These are phyloP conservation scores for Diabrotica virgifera DNA, from an alignment of 1,140 invertebrate species.

Conservation along the genomic window DNA sequence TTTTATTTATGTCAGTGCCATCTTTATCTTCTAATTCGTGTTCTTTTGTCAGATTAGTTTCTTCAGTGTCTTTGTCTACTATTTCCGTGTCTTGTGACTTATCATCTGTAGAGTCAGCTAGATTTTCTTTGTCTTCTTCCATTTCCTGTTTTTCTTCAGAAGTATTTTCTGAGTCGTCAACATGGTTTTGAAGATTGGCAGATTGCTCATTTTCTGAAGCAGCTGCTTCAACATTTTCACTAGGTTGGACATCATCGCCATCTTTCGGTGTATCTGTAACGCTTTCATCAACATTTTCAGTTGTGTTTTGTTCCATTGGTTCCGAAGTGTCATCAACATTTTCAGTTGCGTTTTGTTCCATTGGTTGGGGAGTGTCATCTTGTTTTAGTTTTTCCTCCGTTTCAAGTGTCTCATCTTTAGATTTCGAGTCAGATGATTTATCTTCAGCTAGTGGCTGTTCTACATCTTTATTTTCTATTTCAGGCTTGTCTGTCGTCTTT, in stretches of 20 bases:
- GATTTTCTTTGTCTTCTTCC: neutral
- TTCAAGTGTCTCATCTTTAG: too few species aligned
- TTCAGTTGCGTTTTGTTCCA: constrained; percentile 14
- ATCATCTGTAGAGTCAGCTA: neutral
- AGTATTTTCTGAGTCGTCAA: too few species aligned
- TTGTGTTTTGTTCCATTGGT: too few species aligned
- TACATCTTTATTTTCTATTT: constrained; percentile 7
- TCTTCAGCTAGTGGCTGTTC: neutral
- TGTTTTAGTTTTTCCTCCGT: too few species aligned
- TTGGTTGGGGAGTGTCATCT: too few species aligned
- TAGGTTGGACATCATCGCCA: neutral
- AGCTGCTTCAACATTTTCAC: neutral
- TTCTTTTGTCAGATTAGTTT: neutral
- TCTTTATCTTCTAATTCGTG: neutral
- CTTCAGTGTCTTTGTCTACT: constrained; percentile 1
- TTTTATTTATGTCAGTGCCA: neutral
- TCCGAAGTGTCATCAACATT: constrained; percentile 8
- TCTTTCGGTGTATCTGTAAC: neutral
- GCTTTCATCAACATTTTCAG: constrained; percentile 11
- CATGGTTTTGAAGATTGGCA: too few species aligned
- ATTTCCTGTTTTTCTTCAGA: neutral
- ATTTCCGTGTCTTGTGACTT: neutral
- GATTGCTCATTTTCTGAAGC: too few species aligned
- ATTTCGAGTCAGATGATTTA: neutral
- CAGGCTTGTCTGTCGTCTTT: neutral